Base-by-base conservation (phyloP, 2,888 invertebrate species). In the Pasiphila rectangulata region DNA sequence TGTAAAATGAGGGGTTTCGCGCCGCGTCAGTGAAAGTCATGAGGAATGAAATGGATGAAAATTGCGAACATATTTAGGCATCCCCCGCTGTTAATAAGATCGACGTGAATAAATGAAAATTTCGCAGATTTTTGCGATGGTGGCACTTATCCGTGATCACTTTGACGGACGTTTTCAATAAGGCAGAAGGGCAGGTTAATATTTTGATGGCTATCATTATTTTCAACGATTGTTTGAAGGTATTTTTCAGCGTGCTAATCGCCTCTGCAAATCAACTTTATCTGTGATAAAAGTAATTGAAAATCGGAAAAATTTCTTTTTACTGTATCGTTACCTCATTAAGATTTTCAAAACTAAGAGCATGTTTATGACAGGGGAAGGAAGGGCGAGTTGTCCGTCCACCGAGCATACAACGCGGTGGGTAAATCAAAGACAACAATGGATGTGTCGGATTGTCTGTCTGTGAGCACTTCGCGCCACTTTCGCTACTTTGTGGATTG, bases 1-100 rank as follows among this genome's bases (percentile, higher is more conserved):
- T 88, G 87, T 87, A 86, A 87, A 88, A 88, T 84, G 87, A 86
- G 88, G 85, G 86, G 84, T 83, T 85, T 87, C 76, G 76, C 83
- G 80, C 70, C 79, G 79, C 83, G 86, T 85, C 87, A 86, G 81
- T 78, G 84, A 83, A 86, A 88, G 88, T 88, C 88, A 87, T 88
- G 87, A 88, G 83, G 82, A 86, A 74, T 67, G 85, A 83, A 85
- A 85, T 84, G 83, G 82, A 84, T 85, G 85, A 79, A 82, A 87
- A 87, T 87, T 85, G 83, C 85, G 81, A 81, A 79, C 83, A 84
- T 86, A 86, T 84, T 85, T 85, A 82, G 72, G 64, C 64, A 69
- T 72, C 75, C 80, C 77, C 79, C 76, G 67, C 75, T 79, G 79
- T 82, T 86, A 79, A 83, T 83, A 84, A 75, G 75, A 81, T 79